Conservation (phyloP, 2,113 vertebrate species). For the Hemichromis elongatus region DNA sequence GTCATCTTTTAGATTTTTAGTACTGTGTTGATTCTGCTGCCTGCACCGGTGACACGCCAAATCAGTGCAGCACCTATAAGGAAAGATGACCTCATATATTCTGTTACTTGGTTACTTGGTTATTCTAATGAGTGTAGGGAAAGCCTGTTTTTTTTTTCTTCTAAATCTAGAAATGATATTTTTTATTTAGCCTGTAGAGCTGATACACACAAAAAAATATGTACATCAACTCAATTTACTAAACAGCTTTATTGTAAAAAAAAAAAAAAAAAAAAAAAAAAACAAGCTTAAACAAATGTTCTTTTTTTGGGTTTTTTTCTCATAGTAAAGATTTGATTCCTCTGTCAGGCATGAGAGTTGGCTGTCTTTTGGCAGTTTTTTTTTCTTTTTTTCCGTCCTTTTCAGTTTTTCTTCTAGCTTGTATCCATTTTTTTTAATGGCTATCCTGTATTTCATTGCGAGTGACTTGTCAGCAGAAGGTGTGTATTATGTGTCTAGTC, state of each 20-base stretch:
- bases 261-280: background rate
- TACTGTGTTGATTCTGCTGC: background rate
- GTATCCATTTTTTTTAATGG: background rate
- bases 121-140: background rate
- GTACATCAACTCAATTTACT: background rate
- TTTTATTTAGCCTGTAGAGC: background rate
- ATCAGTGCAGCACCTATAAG: background rate
- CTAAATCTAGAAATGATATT: background rate
- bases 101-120: background rate
- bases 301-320: background rate
- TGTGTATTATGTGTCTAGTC: background rate
- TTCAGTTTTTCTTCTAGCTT: accelerated
- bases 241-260: background rate
- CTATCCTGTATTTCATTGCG: background rate
- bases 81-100: accelerated
- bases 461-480: background rate
- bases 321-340: background rate
- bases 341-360: background rate
- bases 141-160: background rate
- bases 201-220: accelerated
- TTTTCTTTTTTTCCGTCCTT: too few relatives aligned
- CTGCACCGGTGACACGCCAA: background rate
- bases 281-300: background rate
- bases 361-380: too few relatives aligned
- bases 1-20: background rate